Evolutionary conservation across 2,113 vertebrate genomes (phyloP).

Genomic region (Nibea coibor): DNA sequence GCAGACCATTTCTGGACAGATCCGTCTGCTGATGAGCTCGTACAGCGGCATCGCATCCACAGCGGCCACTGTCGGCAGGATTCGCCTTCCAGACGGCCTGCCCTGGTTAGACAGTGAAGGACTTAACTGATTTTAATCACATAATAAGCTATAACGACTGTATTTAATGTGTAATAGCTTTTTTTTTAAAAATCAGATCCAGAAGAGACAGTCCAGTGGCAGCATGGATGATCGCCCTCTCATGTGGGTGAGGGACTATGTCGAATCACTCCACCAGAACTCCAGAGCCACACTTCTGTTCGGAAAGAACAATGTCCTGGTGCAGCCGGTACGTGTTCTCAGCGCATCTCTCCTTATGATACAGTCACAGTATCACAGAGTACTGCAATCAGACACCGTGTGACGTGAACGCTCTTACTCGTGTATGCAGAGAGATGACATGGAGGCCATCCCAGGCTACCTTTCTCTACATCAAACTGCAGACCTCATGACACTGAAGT

Average conservation of each 20-base stretch:
- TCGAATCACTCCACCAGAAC: constrained; percentile 97
- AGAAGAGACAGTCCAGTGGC: constrained; percentile 97
- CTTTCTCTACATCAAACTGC: constrained; percentile 97
- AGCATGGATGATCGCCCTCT: constrained; percentile 96
- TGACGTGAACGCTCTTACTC: not conserved
- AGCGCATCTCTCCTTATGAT: not conserved
- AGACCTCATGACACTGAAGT: constrained; percentile 96
- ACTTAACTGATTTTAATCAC: not conserved
- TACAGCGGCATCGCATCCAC: constrained; percentile 97
- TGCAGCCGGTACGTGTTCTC: constrained; percentile 89
- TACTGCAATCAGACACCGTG: not conserved
- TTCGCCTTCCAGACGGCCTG: constrained; percentile 92
- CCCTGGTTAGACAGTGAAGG: constrained; percentile 70
- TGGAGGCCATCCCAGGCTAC: constrained; percentile 96
- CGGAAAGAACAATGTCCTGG: constrained; percentile 97
- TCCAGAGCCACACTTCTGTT: constrained; percentile 94
- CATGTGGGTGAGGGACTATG: constrained; percentile 93
- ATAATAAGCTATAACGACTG: not conserved
- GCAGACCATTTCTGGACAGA: constrained; percentile 99
- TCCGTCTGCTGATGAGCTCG: constrained; percentile 94
- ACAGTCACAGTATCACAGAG: not conserved
- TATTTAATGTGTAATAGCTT: not conserved
- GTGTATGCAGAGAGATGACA: constrained; percentile 90
- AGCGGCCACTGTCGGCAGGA: constrained; percentile 94
- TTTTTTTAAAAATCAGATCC: constrained; percentile 87